These are phyloP conservation scores for Ditula angustiorana DNA, from an alignment of 2,888 invertebrate genomes.

Conservation along the genomic window DNA sequence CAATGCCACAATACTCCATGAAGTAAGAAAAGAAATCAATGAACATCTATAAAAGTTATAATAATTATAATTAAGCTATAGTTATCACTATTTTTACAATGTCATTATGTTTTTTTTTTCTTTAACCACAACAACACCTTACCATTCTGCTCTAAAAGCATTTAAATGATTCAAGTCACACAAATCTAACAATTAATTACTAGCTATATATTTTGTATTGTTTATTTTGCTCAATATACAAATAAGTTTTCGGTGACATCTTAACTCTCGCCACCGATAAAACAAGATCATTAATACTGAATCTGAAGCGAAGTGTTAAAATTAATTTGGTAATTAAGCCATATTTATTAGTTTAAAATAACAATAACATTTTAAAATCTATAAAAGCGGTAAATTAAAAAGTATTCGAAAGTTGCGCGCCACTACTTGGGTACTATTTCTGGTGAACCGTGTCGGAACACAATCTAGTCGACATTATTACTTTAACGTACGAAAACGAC, in stretches of 20 bases:
- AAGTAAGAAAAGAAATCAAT: constrained; percentile 84
- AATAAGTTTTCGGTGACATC: constrained; percentile 74
- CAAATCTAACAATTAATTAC: constrained; percentile 86
- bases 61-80: constrained; percentile 85
- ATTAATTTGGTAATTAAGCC: constrained; percentile 83
- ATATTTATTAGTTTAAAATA: constrained; percentile 71
- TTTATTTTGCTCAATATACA: constrained; percentile 84
- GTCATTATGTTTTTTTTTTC: constrained; percentile 82
- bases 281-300: constrained; percentile 82
- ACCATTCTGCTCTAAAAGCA: constrained; percentile 82
- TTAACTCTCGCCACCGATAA: constrained; percentile 67
- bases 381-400: constrained; percentile 61
- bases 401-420: constrained; percentile 71
- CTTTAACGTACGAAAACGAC: constrained; percentile 78
- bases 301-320: constrained; percentile 78
- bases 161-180: constrained; percentile 84
- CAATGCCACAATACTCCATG: constrained; percentile 85
- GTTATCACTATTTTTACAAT: constrained; percentile 85
- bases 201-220: constrained; percentile 82
- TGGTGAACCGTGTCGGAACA: constrained; percentile 61
- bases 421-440: constrained; percentile 75
- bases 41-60: constrained; percentile 86
- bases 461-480: constrained; percentile 66
- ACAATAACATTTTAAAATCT: constrained; percentile 66
- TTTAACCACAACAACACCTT: constrained; percentile 85